These are phyloP conservation scores for Drosophila bipectinata DNA, from an alignment of 1,140 invertebrate genomes.

Conservation along the genomic window DNA sequence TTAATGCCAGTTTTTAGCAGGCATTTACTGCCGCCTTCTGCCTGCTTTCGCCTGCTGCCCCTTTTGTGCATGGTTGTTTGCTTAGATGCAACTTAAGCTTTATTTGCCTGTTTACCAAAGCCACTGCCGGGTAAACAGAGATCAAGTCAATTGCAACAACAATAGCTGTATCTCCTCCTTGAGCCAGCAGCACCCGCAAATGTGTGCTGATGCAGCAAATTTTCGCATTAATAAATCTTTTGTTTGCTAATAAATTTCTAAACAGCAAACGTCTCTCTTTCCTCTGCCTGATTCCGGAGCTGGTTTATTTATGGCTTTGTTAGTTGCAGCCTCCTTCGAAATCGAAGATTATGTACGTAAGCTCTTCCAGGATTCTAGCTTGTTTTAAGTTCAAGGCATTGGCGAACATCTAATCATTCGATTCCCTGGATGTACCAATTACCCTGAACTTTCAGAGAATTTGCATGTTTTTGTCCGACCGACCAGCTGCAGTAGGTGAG, in stretches of 20 bases:
- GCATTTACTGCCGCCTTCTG: slow-evolving; percentile 12
- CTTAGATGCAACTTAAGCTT: slow-evolving; percentile 65
- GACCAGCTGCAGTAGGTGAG: neutral
- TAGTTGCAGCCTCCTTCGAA: neutral
- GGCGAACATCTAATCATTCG: slow-evolving; percentile 21
- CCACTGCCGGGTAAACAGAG: slow-evolving; percentile 33
- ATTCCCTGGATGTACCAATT: slow-evolving; percentile 16
- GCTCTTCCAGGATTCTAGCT: neutral
- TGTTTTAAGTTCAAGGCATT: slow-evolving; percentile 23
- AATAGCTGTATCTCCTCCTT: slow-evolving; percentile 16
- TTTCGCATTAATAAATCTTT: slow-evolving; percentile 77
- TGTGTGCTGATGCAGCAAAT: slow-evolving; percentile 71
- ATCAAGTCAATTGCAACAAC: slow-evolving; percentile 46
- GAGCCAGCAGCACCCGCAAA: slow-evolving; percentile 5
- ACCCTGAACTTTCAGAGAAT: slow-evolving; percentile 15
- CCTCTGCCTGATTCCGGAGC: neutral
- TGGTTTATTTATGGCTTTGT: slow-evolving; percentile 44
- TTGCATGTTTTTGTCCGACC: slow-evolving; percentile 12
- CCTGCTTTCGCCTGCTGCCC: slow-evolving; percentile 23
- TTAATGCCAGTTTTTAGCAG: slow-evolving; percentile 21
- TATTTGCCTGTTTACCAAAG: slow-evolving; percentile 54
- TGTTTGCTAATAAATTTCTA: slow-evolving; percentile 75
- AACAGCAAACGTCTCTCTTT: slow-evolving; percentile 38
- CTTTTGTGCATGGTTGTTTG: slow-evolving; percentile 18
- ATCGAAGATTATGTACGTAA: neutral